phyloP scores from a whole-genome alignment of 2,797 vertebrate genomes.

The Spondyliosoma cantharus region DNA sequence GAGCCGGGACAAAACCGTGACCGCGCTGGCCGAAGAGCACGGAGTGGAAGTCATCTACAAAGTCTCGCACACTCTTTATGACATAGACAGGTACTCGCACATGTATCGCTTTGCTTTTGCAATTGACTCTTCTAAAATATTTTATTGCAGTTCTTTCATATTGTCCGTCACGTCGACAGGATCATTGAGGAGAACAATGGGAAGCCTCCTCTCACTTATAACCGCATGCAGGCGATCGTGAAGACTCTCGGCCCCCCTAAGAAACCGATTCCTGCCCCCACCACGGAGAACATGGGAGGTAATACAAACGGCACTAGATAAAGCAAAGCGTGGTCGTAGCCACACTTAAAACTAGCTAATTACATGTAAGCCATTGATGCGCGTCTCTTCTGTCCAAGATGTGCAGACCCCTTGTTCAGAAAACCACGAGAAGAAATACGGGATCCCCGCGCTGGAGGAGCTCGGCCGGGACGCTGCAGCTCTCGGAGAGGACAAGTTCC shows the following conservation, averaged over 20 bases:
- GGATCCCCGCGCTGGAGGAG: slow-evolving; percentile 76
- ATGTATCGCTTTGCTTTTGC: background rate
- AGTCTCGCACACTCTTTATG: slow-evolving; percentile 83
- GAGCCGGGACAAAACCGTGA: slow-evolving; percentile 70
- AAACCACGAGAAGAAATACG: slow-evolving; percentile 59
- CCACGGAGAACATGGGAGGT: slow-evolving; percentile 77
- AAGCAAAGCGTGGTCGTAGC: background rate
- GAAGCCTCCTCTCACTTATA: slow-evolving; percentile 83
- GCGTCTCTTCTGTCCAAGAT: slow-evolving; percentile 60
- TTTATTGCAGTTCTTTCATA: background rate
- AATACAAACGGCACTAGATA: background rate
- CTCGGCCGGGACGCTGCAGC: slow-evolving; percentile 66
- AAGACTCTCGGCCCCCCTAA: slow-evolving; percentile 74
- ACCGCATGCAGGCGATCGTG: slow-evolving; percentile 76
- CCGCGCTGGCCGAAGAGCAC: slow-evolving; percentile 68
- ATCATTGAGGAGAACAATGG: slow-evolving; percentile 82
- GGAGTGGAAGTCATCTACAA: slow-evolving; percentile 77
- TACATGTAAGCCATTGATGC: background rate
- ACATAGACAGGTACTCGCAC: slow-evolving; percentile 77
- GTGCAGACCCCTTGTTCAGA: slow-evolving; percentile 64
- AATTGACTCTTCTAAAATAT: background rate
- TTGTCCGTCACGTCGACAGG: slow-evolving; percentile 58
- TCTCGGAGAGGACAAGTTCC: slow-evolving; percentile 74
- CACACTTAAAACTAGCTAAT: background rate
- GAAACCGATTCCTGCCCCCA: slow-evolving; percentile 71